These are phyloP conservation scores for Drosophila simulans DNA, from an alignment of 1,140 invertebrate genomes.

Conservation along the genomic window DNA sequence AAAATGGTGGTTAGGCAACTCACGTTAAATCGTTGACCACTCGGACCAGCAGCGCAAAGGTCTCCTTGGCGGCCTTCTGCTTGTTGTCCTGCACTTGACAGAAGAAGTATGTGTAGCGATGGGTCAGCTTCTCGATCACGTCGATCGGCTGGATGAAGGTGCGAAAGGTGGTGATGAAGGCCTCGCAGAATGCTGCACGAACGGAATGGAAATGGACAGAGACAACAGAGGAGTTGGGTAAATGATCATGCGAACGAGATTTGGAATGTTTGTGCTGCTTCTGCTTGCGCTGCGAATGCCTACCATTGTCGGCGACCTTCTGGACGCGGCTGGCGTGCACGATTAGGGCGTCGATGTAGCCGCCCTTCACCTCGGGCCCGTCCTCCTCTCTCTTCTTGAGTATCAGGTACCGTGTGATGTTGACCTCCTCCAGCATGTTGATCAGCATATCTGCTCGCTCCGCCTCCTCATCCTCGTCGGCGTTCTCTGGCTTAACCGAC, in stretches of 20 bases:
- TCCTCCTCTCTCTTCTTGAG: conserved; percentile 93
- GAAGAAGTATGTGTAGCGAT: conserved; percentile 90
- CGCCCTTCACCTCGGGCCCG: conserved; percentile 94
- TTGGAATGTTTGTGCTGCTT: conserved; percentile 11
- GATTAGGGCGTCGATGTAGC: conserved; percentile 95
- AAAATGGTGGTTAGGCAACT: conserved; percentile 84
- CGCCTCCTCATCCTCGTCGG: conserved; percentile 67
- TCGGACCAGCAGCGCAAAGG: conserved; percentile 94
- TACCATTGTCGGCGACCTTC: conserved; percentile 82
- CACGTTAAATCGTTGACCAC: conserved; percentile 97
- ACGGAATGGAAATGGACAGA: conserved; percentile 55
- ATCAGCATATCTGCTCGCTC: conserved; percentile 72
- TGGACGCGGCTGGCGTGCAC: conserved; percentile 95
- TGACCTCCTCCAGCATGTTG: conserved; percentile 90
- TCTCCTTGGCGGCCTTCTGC: conserved; percentile 92
- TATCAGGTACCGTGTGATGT: conserved; percentile 91
- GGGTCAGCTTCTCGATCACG: conserved; percentile 94
- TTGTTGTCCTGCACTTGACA: conserved; percentile 89
- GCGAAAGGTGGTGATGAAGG: conserved; percentile 98
- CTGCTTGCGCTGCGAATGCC: conserved; percentile 45
- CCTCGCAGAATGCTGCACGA: conserved; percentile 92
- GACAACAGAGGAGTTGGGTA: conserved; percentile 51
- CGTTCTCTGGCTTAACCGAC: conserved; percentile 31
- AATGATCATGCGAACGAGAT: conserved; percentile 25
- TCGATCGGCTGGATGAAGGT: conserved; percentile 96